Conservation (phyloP, 2,797 vertebrate genomes). For the Rhinogobio ventralis region DNA sequence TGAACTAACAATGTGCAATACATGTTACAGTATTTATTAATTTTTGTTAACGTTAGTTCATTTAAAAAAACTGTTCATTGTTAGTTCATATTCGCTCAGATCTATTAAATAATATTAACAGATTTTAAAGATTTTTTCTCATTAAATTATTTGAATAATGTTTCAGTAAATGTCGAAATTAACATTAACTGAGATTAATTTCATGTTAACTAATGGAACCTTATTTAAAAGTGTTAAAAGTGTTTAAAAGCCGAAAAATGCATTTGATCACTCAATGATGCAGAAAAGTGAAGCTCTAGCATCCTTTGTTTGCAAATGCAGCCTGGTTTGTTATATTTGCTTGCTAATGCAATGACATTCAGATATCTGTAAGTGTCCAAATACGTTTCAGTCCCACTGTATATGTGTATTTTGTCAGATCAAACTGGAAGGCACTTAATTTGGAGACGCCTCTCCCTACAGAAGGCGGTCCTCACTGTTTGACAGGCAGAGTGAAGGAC, state of each 20-base stretch:
- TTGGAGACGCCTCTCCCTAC: not conserved
- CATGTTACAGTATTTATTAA: not conserved
- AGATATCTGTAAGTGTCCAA: not conserved
- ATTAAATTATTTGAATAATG: not conserved
- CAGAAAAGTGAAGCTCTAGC: not conserved
- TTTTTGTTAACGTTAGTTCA: not conserved
- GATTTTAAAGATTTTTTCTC: not conserved
- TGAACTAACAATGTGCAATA: not conserved
- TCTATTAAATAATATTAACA: not conserved
- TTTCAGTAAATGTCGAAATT: not conserved
- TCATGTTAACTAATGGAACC: not conserved
- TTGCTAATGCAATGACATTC: constrained; percentile 21
- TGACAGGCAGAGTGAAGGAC: constrained; percentile 39
- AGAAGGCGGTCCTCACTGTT: constrained; percentile 12
- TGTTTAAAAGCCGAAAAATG: not conserved
- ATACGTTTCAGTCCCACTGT: not conserved
- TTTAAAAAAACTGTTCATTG: too few relatives aligned
- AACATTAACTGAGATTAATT: not conserved
- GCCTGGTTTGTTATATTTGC: not conserved
- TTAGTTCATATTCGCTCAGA: not conserved
- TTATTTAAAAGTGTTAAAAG: not conserved
- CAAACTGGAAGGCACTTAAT: constrained; percentile 24
- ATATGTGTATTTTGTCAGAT: not conserved
- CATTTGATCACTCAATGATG: too few relatives aligned
- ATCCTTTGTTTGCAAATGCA: not conserved